A percentile compares a stretch with the other conserved stretches of the same genome.
Conservation (phyloP, 64 coral and sea anemone species). For the Porites lutea region DNA sequence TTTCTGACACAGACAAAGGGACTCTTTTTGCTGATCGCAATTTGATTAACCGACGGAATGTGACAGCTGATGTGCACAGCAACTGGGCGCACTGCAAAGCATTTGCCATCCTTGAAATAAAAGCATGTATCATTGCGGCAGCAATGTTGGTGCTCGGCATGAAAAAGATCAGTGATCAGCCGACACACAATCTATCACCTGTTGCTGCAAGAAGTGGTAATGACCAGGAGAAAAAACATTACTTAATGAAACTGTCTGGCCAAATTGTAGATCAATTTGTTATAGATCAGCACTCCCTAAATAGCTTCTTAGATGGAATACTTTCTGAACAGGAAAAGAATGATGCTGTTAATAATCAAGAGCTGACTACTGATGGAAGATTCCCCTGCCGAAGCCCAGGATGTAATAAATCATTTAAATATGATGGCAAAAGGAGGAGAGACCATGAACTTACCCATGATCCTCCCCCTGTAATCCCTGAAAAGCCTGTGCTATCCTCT, state of each 20-base stretch:
- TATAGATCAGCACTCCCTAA: not conserved
- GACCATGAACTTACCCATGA: slow-evolving; percentile 59
- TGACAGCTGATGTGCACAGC: not conserved
- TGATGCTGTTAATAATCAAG: slow-evolving; percentile 42
- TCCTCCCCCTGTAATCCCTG: slow-evolving; percentile 27
- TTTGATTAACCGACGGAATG: slow-evolving; percentile 29
- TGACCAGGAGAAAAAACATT: not conserved
- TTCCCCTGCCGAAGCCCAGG: slow-evolving; percentile 67
- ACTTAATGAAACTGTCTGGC: slow-evolving; percentile 31
- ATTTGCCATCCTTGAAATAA: slow-evolving; percentile 26
- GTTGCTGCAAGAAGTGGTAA: not conserved
- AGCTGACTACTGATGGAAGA: slow-evolving; percentile 53
- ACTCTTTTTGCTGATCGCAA: not conserved
- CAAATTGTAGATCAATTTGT: slow-evolving; percentile 43
- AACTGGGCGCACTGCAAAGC: not conserved
- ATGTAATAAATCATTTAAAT: slow-evolving; percentile 55
- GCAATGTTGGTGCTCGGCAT: slow-evolving; percentile 40
- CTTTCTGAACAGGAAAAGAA: slow-evolving; percentile 30
- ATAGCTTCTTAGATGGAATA: slow-evolving; percentile 3
- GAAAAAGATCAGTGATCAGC: not conserved
- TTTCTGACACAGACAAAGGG: too few species aligned
- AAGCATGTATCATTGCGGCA: slow-evolving; percentile 44
- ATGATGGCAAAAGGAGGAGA: slow-evolving; percentile 68
- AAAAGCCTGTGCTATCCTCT: not conserved
- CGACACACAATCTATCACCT: too few species aligned